Evolutionary conservation across 2,888 invertebrate species (phyloP).

Genomic region (Nemurella pictetii): DNA sequence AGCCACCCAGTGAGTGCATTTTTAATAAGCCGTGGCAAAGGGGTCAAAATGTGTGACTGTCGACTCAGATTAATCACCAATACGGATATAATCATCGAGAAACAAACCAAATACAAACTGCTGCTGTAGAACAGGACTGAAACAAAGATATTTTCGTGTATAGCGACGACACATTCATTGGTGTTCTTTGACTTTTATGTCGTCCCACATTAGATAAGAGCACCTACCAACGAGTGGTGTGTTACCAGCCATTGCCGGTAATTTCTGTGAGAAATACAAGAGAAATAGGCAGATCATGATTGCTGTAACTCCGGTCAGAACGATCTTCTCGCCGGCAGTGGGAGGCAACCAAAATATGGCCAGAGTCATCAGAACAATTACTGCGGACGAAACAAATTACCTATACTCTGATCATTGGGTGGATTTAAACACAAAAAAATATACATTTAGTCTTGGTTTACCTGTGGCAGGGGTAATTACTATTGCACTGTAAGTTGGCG

Average conservation of each 20-base stretch:
- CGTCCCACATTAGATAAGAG: no score
- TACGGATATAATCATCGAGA: conserved; percentile 59
- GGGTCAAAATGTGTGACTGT: conserved; percentile 51
- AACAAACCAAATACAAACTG: conserved; percentile 55
- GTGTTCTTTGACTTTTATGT: no score
- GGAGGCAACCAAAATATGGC: conserved; percentile 68
- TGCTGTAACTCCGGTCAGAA: conserved; percentile 62
- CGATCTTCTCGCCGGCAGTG: conserved; percentile 66
- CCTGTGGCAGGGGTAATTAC: conserved; percentile 65
- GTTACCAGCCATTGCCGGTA: conserved; percentile 59
- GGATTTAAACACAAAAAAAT: no score
- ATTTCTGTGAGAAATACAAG: conserved; percentile 63
- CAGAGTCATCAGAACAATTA: conserved; percentile 63
- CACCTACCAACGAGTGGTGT: conserved; percentile 61
- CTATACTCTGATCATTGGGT: not conserved
- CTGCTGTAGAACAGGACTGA: conserved; percentile 61
- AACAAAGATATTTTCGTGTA: conserved; percentile 45
- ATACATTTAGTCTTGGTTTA: conserved; percentile 45
- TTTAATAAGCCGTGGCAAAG: conserved; percentile 59
- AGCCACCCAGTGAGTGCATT: conserved; percentile 46
- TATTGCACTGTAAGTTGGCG: conserved; percentile 63
- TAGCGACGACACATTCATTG: no score
- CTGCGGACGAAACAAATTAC: conserved; percentile 49
- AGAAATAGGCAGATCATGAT: conserved; percentile 64
- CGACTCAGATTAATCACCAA: conserved; percentile 59